phyloP scores from a whole-genome alignment of 1,140 invertebrate genomes.

The Drosophila auraria region DNA sequence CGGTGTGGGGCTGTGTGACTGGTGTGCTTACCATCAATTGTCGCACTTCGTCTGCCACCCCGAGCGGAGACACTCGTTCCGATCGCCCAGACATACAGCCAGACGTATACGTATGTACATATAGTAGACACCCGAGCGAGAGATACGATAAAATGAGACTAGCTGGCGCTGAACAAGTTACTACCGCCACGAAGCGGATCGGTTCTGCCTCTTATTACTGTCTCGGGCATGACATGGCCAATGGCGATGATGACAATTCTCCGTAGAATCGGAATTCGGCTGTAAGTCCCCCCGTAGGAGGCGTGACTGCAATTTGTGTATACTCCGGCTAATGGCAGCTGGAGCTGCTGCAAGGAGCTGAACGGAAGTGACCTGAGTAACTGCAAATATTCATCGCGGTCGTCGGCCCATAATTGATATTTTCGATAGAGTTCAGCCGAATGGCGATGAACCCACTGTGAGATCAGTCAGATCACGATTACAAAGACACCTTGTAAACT shows the following conservation, averaged over 20 bases:
- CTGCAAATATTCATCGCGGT: not conserved
- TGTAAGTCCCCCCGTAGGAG: not conserved
- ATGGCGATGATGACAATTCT: conserved; percentile 35
- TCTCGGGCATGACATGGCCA: conserved; percentile 17
- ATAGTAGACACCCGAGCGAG: conserved; percentile 7
- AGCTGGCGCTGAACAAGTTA: conserved; percentile 59
- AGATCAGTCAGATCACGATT: not conserved
- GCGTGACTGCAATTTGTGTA: conserved; percentile 6
- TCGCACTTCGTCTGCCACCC: conserved; percentile 33
- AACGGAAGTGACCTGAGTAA: conserved; percentile 6
- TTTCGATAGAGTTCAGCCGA: conserved; percentile 5
- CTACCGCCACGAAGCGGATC: conserved; percentile 67
- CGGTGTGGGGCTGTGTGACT: not conserved
- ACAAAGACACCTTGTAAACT: not conserved
- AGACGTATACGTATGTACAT: not conserved
- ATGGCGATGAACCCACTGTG: not conserved
- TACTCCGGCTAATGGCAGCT: not conserved
- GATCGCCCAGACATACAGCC: conserved; percentile 14
- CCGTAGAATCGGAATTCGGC: conserved; percentile 8
- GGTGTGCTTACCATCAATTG: conserved; percentile 40
- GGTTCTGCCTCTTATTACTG: conserved; percentile 42
- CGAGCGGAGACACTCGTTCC: not conserved
- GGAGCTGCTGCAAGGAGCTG: not conserved
- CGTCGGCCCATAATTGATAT: conserved; percentile 1
- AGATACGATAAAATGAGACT: conserved; percentile 40